Percentiles rank a stretch among this genome's conserved stretches.
Evolutionary conservation across 2,888 invertebrate genomes (phyloP).

Genomic region (Scaptomyza tumidula): DNA sequence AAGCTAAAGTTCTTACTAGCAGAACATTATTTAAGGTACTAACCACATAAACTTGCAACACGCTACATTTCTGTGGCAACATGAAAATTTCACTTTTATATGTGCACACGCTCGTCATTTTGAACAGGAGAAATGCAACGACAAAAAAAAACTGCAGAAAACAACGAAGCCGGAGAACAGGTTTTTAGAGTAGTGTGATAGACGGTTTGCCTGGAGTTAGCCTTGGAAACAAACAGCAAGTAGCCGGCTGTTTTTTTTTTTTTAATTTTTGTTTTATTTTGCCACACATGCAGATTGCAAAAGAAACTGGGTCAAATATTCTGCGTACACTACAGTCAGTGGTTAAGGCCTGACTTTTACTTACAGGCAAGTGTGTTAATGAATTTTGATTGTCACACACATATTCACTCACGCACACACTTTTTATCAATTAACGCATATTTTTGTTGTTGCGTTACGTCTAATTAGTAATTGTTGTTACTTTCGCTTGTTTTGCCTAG

Average conservation of each 20-base stretch:
- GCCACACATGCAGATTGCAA: slow-evolving; percentile 29
- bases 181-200: slow-evolving; percentile 50
- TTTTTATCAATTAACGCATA: slow-evolving; percentile 43
- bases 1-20: slow-evolving; percentile 29
- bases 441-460: slow-evolving; percentile 57
- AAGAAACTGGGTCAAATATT: slow-evolving; percentile 66
- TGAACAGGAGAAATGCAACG: slow-evolving; percentile 52
- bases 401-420: background rate
- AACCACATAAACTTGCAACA: slow-evolving; percentile 19
- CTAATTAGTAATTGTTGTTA: slow-evolving; percentile 59
- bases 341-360: slow-evolving; percentile 29
- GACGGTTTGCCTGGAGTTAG: slow-evolving; percentile 14
- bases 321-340: slow-evolving; percentile 38
- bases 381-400: slow-evolving; percentile 26
- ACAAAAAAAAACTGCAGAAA: background rate
- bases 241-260: slow-evolving; percentile 33
- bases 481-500: slow-evolving; percentile 64
- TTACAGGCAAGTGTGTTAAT: slow-evolving; percentile 25
- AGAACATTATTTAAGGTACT: slow-evolving; percentile 41
- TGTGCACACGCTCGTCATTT: slow-evolving; percentile 37
- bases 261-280: slow-evolving; percentile 28
- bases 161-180: slow-evolving; percentile 48
- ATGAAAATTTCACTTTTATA: slow-evolving; percentile 73
- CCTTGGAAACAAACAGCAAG: slow-evolving; percentile 41
- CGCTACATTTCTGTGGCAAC: slow-evolving; percentile 20